These are phyloP conservation scores for Drosophila birchii DNA, from an alignment of 2,888 invertebrate genomes.

Conservation along the genomic window DNA sequence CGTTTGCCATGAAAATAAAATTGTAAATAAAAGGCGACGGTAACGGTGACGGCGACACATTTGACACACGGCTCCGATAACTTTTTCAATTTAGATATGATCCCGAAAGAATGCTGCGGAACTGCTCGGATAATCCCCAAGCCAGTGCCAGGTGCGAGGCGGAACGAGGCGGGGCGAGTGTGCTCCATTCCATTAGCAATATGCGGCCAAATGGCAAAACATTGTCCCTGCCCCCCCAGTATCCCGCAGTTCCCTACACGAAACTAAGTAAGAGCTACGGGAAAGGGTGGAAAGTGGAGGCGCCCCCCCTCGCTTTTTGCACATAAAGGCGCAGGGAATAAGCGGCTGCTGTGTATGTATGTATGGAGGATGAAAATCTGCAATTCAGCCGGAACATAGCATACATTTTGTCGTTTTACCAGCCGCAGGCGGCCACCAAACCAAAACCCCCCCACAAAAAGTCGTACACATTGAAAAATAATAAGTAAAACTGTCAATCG, in stretches of 20 bases:
- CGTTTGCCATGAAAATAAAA: slow-evolving; percentile 48
- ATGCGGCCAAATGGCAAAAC: slow-evolving; percentile 46
- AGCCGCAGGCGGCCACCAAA: slow-evolving; percentile 54
- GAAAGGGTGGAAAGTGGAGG: slow-evolving; percentile 1
- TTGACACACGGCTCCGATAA: slow-evolving; percentile 49
- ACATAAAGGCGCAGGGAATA: slow-evolving; percentile 42
- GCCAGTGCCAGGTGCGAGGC: slow-evolving; percentile 17
- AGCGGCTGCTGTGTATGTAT: slow-evolving; percentile 27
- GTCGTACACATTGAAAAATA: neutral
- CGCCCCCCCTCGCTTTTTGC: slow-evolving; percentile 12
- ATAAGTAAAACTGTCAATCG: neutral
- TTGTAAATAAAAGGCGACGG: slow-evolving; percentile 42
- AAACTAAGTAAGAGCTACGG: slow-evolving; percentile 36
- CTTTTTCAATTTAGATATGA: slow-evolving; percentile 49
- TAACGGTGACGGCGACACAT: slow-evolving; percentile 24
- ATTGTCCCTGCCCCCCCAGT: slow-evolving; percentile 27
- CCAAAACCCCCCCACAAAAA: slow-evolving; percentile 42
- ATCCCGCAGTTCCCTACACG: slow-evolving; percentile 17
- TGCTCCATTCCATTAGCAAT: slow-evolving; percentile 42
- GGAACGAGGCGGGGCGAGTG: neutral
- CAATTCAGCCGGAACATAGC: slow-evolving; percentile 73
- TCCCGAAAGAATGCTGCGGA: slow-evolving; percentile 39
- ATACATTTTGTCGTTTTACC: slow-evolving; percentile 69
- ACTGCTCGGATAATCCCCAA: slow-evolving; percentile 37
- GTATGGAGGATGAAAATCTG: slow-evolving; percentile 56